Conservation (phyloP, 2,888 invertebrate genomes). For the Agrochola lota region DNA sequence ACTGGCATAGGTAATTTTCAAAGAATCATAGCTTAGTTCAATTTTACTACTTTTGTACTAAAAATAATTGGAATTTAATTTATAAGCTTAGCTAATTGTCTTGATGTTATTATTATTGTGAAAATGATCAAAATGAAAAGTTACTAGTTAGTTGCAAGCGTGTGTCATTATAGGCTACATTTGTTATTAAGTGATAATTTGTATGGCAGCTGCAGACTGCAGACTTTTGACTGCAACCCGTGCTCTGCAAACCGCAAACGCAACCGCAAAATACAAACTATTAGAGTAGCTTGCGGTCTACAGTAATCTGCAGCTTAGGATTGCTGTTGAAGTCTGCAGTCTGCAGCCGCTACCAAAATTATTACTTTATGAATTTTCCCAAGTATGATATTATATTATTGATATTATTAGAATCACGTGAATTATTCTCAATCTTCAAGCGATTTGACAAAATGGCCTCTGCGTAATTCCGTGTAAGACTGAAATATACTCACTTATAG, state of each 20-base stretch:
- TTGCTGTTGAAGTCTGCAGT: background rate
- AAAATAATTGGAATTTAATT: constrained; percentile 9
- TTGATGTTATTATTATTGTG: constrained; percentile 11
- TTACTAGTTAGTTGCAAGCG: constrained; percentile 6
- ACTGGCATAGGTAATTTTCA: constrained; percentile 27
- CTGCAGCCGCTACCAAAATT: background rate
- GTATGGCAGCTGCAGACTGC: background rate
- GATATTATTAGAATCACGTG: constrained; percentile 41
- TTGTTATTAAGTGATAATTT: constrained; percentile 15
- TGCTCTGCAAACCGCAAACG: no score
- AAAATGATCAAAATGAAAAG: background rate
- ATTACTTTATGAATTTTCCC: constrained; percentile 38
- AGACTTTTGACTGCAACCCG: background rate
- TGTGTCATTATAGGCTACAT: background rate
- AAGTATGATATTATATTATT: constrained; percentile 46
- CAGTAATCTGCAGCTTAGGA: background rate
- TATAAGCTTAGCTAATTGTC: constrained; percentile 14
- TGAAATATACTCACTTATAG: constrained; percentile 68
- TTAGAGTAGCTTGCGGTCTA: background rate
- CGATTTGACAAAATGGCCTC: constrained; percentile 71
- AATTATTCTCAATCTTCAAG: constrained; percentile 59
- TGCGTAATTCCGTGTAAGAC: constrained; percentile 73
- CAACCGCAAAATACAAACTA: background rate
- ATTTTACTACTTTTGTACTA: constrained; percentile 46
- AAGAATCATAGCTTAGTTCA: constrained; percentile 21